Conservation (phyloP, 2,797 vertebrate species). For the Uromys caudimaculatus region DNA sequence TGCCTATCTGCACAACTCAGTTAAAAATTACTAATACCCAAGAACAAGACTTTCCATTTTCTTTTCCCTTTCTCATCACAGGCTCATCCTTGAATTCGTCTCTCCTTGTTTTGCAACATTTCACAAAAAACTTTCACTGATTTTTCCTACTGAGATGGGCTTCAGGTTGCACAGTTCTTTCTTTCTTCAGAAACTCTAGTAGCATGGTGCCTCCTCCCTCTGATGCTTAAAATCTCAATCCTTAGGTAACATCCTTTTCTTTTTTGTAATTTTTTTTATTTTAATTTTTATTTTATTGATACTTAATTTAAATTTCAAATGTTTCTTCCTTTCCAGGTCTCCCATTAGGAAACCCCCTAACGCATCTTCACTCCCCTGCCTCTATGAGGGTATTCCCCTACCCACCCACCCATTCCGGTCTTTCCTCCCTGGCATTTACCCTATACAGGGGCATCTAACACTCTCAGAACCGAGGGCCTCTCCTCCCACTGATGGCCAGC, state of each 20-base stretch:
- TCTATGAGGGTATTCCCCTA: no score
- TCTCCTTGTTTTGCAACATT: background rate
- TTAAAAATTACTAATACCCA: background rate
- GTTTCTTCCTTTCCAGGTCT: no score
- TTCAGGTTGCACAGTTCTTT: background rate
- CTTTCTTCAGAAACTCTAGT: background rate
- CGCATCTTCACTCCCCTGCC: no score
- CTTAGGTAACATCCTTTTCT: background rate
- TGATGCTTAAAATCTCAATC: fast-evolving
- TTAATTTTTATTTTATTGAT: no score
- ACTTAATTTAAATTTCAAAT: no score
- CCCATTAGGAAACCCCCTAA: no score
- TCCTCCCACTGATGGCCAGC: no score
- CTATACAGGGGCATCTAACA: no score
- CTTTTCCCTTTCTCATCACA: background rate
- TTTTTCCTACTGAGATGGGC: background rate
- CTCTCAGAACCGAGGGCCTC: no score
- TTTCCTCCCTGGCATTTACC: no score
- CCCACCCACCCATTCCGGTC: no score
- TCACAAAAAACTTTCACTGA: background rate
- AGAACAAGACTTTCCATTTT: background rate
- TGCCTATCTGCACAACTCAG: fast-evolving
- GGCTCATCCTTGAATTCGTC: background rate
- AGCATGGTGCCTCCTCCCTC: fast-evolving
- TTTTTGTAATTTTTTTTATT: no score